Evolutionary conservation across 2,113 vertebrate genomes (phyloP).

Genomic region (Eclectus roratus): DNA sequence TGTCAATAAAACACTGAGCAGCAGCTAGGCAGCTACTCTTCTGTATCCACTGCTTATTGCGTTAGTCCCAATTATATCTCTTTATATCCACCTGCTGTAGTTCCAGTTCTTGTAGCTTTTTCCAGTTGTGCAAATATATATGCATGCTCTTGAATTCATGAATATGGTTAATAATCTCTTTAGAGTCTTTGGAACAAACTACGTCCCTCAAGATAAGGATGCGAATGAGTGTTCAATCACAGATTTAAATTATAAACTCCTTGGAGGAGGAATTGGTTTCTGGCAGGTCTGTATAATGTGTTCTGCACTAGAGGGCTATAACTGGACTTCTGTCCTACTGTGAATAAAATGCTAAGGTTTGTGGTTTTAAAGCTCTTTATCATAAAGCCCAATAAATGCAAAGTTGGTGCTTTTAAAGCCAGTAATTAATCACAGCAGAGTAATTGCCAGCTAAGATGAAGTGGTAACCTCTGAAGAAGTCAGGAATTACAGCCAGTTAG

Average conservation of each 20-base stretch:
- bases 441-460: background rate
- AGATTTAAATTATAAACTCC: constrained; percentile 10
- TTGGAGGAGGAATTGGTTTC: background rate
- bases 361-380: background rate
- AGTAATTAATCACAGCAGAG: constrained; percentile 3
- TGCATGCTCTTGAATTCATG: constrained; percentile 1
- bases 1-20: background rate
- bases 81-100: background rate
- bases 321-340: background rate
- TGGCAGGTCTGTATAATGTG: background rate
- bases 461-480: background rate
- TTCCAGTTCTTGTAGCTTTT: background rate
- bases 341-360: background rate
- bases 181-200: constrained; percentile 16
- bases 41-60: background rate
- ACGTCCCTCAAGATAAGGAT: background rate
- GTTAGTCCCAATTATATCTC: constrained; percentile 19
- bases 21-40: background rate
- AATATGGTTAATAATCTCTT: constrained; percentile 30
- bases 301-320: background rate
- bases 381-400: background rate
- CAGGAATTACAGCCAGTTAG: background rate
- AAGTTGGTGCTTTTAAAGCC: background rate
- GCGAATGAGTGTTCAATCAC: constrained; percentile 22
- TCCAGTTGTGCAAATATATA: constrained; percentile 7